These are phyloP conservation scores for Luperina testacea DNA, from an alignment of 2,888 invertebrate species.

Conservation along the genomic window DNA sequence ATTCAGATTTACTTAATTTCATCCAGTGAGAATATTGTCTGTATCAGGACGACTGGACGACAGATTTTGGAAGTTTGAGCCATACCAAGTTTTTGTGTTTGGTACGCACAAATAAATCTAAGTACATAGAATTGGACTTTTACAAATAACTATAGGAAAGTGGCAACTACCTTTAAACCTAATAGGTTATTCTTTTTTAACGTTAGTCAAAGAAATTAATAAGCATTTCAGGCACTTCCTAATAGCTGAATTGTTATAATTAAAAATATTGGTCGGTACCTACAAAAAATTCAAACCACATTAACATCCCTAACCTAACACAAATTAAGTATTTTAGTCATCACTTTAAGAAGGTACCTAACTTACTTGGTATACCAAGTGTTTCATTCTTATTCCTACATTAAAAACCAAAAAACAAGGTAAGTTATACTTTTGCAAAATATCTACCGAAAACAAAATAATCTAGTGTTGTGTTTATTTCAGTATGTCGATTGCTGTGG, in stretches of 20 bases:
- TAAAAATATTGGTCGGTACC: neutral
- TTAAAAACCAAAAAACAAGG: neutral
- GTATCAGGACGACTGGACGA: neutral
- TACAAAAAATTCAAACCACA: neutral
- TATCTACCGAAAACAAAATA: neutral
- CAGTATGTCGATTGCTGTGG: slow-evolving; percentile 94
- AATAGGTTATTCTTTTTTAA: neutral
- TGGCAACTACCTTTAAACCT: no score
- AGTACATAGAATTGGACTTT: neutral
- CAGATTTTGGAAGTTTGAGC: no score
- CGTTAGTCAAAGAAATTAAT: neutral
- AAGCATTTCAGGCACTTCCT: neutral
- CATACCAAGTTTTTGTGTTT: neutral
- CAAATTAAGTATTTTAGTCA: neutral
- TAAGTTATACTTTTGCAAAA: neutral
- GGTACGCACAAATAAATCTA: neutral
- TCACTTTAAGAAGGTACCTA: neutral
- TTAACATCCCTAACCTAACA: neutral
- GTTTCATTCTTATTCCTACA: no score
- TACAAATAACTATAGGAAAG: neutral
- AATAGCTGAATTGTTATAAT: neutral
- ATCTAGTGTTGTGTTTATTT: slow-evolving; percentile 59
- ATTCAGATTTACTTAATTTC: neutral
- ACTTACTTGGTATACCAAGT: neutral
- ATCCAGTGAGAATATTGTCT: neutral